Conservation (phyloP, 2,113 vertebrate species). For the Dasyurus viverrinus region DNA sequence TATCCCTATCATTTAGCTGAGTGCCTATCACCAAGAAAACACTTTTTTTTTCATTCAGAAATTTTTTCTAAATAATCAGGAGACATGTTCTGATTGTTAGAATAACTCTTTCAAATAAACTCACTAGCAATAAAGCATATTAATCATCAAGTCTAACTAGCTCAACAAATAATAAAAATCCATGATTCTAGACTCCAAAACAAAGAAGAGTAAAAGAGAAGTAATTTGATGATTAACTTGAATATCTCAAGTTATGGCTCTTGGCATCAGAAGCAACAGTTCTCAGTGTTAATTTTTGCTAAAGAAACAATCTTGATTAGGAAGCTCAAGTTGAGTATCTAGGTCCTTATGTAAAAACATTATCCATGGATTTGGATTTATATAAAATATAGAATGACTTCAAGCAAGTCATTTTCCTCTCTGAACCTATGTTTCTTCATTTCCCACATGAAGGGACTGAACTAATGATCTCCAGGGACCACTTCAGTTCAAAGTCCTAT, state of each 20-base stretch:
- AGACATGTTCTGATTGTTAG: background rate
- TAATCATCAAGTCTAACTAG: background rate
- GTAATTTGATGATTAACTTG: background rate
- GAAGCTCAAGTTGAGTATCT: background rate
- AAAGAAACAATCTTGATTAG: background rate
- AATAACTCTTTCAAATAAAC: background rate
- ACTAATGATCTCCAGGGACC: background rate
- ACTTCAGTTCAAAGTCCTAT: background rate
- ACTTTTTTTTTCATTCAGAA: background rate
- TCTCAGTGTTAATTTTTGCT: background rate
- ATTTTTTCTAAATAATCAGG: background rate
- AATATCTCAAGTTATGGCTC: background rate
- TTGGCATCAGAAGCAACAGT: background rate
- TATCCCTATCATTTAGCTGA: background rate
- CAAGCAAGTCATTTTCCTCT: background rate
- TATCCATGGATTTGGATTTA: background rate
- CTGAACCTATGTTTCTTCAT: background rate
- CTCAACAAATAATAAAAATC: background rate
- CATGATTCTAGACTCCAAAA: background rate
- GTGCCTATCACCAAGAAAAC: background rate
- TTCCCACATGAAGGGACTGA: background rate
- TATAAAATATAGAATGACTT: background rate
- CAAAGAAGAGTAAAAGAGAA: background rate
- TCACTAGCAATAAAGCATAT: background rate
- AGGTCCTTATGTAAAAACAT: background rate